phyloP scores from a whole-genome alignment of 2,113 vertebrate genomes.

The Dromiciops gliroides region DNA sequence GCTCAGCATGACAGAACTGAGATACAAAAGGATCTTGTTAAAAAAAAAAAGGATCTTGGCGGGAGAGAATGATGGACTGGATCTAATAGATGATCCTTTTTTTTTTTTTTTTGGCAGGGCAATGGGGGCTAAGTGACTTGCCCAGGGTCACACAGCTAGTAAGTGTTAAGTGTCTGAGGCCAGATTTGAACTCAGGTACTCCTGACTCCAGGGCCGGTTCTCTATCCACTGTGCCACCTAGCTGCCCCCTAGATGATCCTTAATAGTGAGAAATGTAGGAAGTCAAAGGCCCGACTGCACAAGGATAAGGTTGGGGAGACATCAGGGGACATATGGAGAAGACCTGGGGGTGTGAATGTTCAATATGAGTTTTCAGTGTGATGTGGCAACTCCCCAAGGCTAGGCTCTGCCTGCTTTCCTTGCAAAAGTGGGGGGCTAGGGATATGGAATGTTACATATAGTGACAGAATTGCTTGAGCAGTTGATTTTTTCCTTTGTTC shows the following conservation, averaged over 20 bases:
- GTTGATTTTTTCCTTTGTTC: not conserved
- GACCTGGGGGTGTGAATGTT: not conserved
- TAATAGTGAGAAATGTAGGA: not conserved
- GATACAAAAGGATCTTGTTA: not conserved
- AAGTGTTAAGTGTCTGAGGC: too few relatives aligned
- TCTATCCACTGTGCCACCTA: too few relatives aligned
- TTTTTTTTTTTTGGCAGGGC: too few relatives aligned
- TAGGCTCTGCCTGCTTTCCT: not conserved
- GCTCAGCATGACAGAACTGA: not conserved
- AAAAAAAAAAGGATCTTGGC: not conserved
- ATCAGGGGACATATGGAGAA: not conserved
- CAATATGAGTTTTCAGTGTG: not conserved
- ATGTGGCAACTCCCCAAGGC: not conserved
- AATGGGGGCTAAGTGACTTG: too few relatives aligned
- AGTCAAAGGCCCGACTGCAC: not conserved
- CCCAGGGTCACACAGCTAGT: too few relatives aligned
- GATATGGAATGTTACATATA: not conserved
- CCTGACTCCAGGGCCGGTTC: too few relatives aligned
- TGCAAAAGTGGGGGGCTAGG: not conserved
- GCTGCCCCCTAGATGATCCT: not conserved
- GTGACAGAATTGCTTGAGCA: not conserved
- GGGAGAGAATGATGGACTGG: not conserved
- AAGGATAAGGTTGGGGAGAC: not conserved
- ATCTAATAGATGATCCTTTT: not conserved
- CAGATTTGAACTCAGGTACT: too few relatives aligned